A percentile compares a stretch with the other conserved stretches of the same genome.
These are phyloP conservation scores for Sylvilagus bachmani DNA, from an alignment of 2,113 vertebrate genomes.

Conservation along the genomic window DNA sequence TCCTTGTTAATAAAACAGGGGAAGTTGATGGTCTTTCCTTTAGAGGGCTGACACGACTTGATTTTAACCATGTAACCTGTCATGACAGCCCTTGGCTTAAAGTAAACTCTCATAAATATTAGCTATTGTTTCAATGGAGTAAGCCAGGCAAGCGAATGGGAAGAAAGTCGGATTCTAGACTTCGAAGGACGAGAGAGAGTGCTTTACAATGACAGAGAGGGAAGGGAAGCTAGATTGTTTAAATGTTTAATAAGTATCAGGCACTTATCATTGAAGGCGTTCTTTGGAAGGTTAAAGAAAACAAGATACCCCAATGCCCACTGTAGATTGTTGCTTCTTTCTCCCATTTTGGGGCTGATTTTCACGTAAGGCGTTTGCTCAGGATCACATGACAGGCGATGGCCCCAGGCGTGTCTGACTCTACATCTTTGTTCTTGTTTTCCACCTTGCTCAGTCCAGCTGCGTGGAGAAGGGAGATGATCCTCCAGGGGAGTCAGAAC, in stretches of 20 bases:
- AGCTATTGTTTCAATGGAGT: conserved; percentile 7
- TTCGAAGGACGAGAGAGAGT: not conserved
- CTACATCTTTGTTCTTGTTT: not conserved
- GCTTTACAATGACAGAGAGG: not conserved
- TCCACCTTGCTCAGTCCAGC: not conserved
- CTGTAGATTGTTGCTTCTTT: not conserved
- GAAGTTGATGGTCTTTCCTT: not conserved
- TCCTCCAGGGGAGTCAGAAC: not conserved
- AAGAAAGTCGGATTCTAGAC: not conserved
- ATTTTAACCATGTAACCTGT: not conserved
- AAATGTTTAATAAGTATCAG: not conserved
- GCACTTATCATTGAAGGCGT: not conserved
- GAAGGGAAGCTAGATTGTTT: not conserved
- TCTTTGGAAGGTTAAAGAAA: conserved; percentile 10
- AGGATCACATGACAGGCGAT: not conserved
- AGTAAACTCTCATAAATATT: not conserved
- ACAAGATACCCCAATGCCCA: not conserved
- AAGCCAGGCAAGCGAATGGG: not conserved
- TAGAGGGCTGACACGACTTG: not conserved
- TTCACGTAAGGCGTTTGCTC: not conserved
- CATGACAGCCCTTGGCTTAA: not conserved
- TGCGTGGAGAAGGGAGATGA: not conserved
- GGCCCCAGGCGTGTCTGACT: not conserved
- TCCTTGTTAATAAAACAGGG: not conserved
- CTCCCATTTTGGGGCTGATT: not conserved